Evolutionary conservation across 2,113 vertebrate species (phyloP).

Genomic region (Nannobrachium achirus): DNA sequence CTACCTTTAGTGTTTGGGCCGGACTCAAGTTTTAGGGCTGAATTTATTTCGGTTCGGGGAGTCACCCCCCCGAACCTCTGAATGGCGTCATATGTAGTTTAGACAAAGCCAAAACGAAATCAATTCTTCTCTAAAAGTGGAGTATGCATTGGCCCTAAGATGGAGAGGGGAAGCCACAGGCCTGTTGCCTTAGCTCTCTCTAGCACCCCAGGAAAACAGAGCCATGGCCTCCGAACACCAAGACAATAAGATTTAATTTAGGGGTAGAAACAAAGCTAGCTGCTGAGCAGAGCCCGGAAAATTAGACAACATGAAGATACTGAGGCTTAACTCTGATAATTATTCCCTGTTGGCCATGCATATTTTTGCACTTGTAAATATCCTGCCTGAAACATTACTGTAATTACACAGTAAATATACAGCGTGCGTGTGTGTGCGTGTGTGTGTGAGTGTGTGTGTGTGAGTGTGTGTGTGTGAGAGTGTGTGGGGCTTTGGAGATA

Average conservation of each 20-base stretch:
- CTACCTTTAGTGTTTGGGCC: too few relatives aligned
- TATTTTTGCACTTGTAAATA: too few relatives aligned
- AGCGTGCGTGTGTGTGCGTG: not conserved
- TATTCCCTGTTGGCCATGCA: too few relatives aligned
- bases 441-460: not conserved
- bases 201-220: not conserved
- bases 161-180: slow-evolving; percentile 21
- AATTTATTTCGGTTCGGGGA: too few relatives aligned
- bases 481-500: not conserved
- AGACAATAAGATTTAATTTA: slow-evolving; percentile 20
- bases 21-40: too few relatives aligned
- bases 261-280: not conserved
- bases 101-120: too few relatives aligned
- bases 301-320: slow-evolving; percentile 9
- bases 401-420: not conserved
- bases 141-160: too few relatives aligned
- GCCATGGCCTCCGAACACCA: not conserved
- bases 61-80: too few relatives aligned
- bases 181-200: slow-evolving; percentile 35
- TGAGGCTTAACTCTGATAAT: not conserved
- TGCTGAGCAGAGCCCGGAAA: not conserved
- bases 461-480: not conserved
- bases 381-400: not conserved
- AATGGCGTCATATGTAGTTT: too few relatives aligned
- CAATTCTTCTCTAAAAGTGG: too few relatives aligned